phyloP scores from a whole-genome alignment of 2,888 invertebrate species.

The Lymantria dispar region DNA sequence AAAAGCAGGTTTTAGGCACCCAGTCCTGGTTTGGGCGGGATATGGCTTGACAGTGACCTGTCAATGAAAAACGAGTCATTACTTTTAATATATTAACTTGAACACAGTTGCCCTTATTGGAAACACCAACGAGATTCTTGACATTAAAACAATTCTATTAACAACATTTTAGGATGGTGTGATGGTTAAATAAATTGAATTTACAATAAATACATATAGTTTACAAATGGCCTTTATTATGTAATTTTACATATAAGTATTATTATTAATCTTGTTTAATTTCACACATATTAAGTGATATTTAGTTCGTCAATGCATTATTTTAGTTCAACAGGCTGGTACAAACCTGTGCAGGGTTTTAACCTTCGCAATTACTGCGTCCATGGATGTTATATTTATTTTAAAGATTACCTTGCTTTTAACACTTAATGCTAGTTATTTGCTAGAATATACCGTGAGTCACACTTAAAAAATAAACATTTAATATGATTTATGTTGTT shows the following conservation, averaged over 20 bases:
- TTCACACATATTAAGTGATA: slow-evolving; percentile 13
- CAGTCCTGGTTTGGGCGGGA: too few relatives aligned
- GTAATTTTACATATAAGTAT: slow-evolving; percentile 39
- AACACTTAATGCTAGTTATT: slow-evolving; percentile 59
- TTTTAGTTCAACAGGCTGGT: neutral
- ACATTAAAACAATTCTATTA: too few relatives aligned
- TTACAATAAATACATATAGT: slow-evolving; percentile 7
- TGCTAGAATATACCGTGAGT: slow-evolving; percentile 53
- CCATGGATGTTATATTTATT: slow-evolving; percentile 43
- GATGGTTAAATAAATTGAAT: neutral
- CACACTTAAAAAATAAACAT: slow-evolving; percentile 54
- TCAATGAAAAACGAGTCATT: too few relatives aligned
- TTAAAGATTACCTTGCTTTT: slow-evolving; percentile 56
- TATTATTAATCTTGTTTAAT: slow-evolving; percentile 31
- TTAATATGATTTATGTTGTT: slow-evolving; percentile 43
- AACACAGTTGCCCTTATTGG: too few relatives aligned
- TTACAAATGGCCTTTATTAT: slow-evolving; percentile 31
- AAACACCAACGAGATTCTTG: too few relatives aligned
- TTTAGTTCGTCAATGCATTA: slow-evolving; percentile 11
- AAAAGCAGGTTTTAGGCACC: too few relatives aligned
- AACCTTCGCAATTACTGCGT: slow-evolving; percentile 29
- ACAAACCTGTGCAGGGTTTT: slow-evolving; percentile 11
- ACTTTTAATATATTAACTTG: too few relatives aligned
- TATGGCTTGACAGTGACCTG: too few relatives aligned
- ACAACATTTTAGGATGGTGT: neutral